Base-by-base conservation (phyloP, 1,140 invertebrate species). In the Venustaconcha ellipsiformis region DNA sequence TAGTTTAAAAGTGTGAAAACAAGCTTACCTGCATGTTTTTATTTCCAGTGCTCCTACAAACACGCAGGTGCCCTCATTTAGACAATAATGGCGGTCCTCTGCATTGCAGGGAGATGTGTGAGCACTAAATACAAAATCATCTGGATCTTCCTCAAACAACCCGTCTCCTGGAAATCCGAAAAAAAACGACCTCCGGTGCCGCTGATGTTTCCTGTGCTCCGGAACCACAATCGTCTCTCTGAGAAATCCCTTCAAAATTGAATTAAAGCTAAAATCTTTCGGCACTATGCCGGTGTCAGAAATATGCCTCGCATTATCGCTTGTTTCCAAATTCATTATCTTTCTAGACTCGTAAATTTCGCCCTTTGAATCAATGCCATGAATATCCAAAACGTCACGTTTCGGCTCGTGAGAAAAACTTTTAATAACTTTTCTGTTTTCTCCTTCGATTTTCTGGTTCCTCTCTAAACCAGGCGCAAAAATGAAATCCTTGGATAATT, bases 1-100 rank as follows among this genome's bases (percentile, higher is more conserved):
- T 6, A 48, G 37, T 48, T 48, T 11, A 48, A 48, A 48, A 48
- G 6, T 11, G 37, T 48, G 26, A 66, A 30, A 18, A 13, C 14
- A 15, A 26, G 57, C 74, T 82, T 71, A 83, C 82, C 80, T 81
- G 74, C 82, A 83, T 1, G 82, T 83, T 80, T 81, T 83, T 37
- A 83, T 80, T 67, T 83, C 80, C 70, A 83, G 72, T 26, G 82
- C 80, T 14, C 76, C 78, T 30, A 83, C 78, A 70, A 78, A 81
- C n/a, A 83, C 74, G 65, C 82, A 82, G 55, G 76, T 81, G 30
- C 82, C 82, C 0, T 76, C 82, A 70, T 83, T 83, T 69, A 83
- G 72, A 70, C 82, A 83, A 77, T 82, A 83, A 70, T 73, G 79
- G 48, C 80, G 72, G 73, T 82, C 80, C 11, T 55, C 64, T 67